Percentiles rank a stretch among this genome's conserved stretches.
Evolutionary conservation across 2,797 vertebrate species (phyloP).

Genomic region (Antennarius maculatus): DNA sequence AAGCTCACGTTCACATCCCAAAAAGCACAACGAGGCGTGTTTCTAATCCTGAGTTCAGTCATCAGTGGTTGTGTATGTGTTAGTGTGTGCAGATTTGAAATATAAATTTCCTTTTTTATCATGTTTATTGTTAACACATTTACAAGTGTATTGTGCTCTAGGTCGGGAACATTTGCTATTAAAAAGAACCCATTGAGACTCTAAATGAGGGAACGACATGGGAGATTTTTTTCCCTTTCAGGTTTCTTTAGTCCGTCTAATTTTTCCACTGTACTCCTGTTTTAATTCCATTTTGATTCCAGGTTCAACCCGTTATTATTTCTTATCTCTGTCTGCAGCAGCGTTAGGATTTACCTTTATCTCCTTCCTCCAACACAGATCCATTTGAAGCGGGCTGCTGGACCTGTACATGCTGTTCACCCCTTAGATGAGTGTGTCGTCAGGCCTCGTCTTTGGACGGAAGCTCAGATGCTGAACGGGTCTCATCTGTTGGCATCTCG

Average conservation of each 20-base stretch:
- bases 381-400: neutral
- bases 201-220: neutral
- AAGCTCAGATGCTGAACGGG: constrained; percentile 6
- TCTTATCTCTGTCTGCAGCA: constrained; percentile 11
- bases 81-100: neutral
- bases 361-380: neutral
- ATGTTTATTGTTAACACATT: constrained; percentile 4
- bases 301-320: constrained; percentile 13
- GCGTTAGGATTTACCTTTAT: constrained; percentile 1
- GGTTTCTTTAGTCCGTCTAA: neutral
- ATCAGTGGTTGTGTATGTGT: neutral
- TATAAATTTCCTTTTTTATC: constrained; percentile 6
- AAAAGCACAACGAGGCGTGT: neutral
- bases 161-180: neutral
- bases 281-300: constrained; percentile 1
- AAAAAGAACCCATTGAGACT: neutral
- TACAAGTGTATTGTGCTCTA: neutral
- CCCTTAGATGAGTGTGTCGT: constrained; percentile 18
- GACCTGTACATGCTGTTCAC: constrained; percentile 6
- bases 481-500: constrained; percentile 47
- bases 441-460: constrained; percentile 12
- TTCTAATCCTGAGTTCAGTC: neutral
- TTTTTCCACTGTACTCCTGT: neutral
- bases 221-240: neutral
- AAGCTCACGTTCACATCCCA: neutral